These are phyloP conservation scores for Sinohyriopsis cumingii DNA, from an alignment of 2,888 invertebrate species.

Conservation along the genomic window DNA sequence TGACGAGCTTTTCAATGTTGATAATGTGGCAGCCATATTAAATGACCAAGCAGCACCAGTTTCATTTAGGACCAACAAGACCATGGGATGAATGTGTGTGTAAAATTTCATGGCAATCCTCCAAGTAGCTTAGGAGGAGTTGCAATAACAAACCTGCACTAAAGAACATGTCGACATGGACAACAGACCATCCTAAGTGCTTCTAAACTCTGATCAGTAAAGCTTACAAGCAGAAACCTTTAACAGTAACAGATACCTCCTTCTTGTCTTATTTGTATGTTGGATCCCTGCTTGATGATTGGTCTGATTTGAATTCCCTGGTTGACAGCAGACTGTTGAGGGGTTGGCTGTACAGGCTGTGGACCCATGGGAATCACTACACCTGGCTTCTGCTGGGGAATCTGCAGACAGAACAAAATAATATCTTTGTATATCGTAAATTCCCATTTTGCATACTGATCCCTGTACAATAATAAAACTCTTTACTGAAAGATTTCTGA, in stretches of 20 bases:
- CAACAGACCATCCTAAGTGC: no score
- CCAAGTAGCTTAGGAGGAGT: no score
- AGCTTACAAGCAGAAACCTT: no score
- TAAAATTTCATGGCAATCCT: no score
- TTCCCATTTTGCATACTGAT: neutral
- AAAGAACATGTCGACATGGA: no score
- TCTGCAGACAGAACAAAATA: conserved; percentile 16
- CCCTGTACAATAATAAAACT: neutral
- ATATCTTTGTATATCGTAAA: neutral
- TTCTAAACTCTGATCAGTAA: no score
- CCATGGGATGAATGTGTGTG: no score
- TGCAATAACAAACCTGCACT: no score
- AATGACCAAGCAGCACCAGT: no score
- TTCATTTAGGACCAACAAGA: no score
- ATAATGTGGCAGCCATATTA: no score
- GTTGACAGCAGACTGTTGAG: conserved; percentile 33
- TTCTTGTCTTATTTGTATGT: conserved; percentile 69
- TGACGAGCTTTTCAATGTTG: no score
- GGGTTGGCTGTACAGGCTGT: conserved; percentile 54
- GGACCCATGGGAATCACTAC: conserved; percentile 66
- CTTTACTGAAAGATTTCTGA: neutral
- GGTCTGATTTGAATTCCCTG: conserved; percentile 60
- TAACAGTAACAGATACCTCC: conserved; percentile 50
- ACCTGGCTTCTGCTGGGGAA: conserved; percentile 55
- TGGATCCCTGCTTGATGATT: conserved; percentile 51